These are phyloP conservation scores for Erythrolamprus reginae DNA, from an alignment of 2,113 vertebrate species.

Conservation along the genomic window DNA sequence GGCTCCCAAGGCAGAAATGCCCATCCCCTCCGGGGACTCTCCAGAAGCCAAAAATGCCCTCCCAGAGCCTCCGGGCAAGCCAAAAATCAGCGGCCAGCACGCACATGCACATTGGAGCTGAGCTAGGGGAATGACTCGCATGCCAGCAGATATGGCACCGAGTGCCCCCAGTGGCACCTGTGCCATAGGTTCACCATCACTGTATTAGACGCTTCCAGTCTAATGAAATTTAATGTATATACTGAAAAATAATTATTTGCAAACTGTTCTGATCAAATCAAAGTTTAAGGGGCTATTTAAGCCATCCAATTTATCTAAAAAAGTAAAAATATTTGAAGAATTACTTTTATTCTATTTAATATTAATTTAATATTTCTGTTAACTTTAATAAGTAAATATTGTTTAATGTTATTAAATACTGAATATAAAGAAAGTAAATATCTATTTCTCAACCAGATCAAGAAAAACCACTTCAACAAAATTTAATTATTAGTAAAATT, in stretches of 20 bases:
- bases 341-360: neutral
- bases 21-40: too few species aligned
- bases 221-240: neutral
- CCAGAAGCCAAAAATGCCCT: too few species aligned
- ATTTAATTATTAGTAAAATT: slow-evolving; percentile 21
- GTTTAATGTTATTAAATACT: neutral
- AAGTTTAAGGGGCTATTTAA: neutral
- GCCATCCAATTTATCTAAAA: neutral
- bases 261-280: neutral
- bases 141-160: too few species aligned
- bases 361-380: neutral
- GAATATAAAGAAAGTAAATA: neutral
- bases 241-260: neutral
- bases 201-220: neutral
- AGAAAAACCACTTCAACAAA: slow-evolving; percentile 20
- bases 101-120: too few species aligned
- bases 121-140: too few species aligned
- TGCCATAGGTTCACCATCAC: too few species aligned
- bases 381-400: neutral
- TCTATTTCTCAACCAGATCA: neutral
- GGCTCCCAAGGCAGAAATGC: too few species aligned
- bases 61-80: too few species aligned
- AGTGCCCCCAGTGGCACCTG: too few species aligned
- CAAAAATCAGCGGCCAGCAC: too few species aligned
- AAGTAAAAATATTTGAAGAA: neutral